Evolutionary conservation across 2,888 invertebrate genomes (phyloP).

Genomic region (Drosophila koepferae): DNA sequence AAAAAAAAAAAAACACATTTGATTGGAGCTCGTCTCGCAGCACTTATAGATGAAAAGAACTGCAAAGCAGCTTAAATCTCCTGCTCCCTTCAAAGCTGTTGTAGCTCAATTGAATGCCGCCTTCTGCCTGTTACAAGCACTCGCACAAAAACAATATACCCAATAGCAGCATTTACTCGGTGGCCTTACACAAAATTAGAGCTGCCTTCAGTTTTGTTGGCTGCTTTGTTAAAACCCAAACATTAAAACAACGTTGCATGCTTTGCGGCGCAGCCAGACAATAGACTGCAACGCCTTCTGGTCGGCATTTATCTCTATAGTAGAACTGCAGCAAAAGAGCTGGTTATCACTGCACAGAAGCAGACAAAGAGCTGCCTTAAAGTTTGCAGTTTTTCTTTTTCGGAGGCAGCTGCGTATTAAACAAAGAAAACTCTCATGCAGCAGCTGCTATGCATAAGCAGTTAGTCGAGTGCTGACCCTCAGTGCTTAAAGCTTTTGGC

Average conservation of each 20-base stretch:
- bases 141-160: not conserved
- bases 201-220: conserved; percentile 5
- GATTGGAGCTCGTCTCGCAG: not conserved
- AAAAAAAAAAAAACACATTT: too few relatives aligned
- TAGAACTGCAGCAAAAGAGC: conserved; percentile 37
- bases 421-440: conserved; percentile 19
- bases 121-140: not conserved
- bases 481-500: not conserved
- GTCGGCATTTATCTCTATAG: conserved; percentile 4
- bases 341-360: conserved; percentile 35
- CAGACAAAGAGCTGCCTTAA: conserved; percentile 40
- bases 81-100: not conserved
- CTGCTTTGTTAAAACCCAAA: conserved; percentile 40
- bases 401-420: conserved; percentile 11
- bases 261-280: conserved; percentile 70
- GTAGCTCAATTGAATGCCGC: not conserved
- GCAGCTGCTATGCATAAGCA: conserved; percentile 10
- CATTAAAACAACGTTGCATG: conserved; percentile 73
- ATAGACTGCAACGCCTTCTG: conserved; percentile 22
- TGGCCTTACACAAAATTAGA: not conserved
- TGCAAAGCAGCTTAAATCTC: not conserved
- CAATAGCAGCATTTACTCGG: too few relatives aligned
- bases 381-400: not conserved
- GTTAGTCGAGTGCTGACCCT: not conserved
- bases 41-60: not conserved